Base-by-base conservation (phyloP, 1,140 invertebrate genomes). In the Drosophila ironensis region DNA sequence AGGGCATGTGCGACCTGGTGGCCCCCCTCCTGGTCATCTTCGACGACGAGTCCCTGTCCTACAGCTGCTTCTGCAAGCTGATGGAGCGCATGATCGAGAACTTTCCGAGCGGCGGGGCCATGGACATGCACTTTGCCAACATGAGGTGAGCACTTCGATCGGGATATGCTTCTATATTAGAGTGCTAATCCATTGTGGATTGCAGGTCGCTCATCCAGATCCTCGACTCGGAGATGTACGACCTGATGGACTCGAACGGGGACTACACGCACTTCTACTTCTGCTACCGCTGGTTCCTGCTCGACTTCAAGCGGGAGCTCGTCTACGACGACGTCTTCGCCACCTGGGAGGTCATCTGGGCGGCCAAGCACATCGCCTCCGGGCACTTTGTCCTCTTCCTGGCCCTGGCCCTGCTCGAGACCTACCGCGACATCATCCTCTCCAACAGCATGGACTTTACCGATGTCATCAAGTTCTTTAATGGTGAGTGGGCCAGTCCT, bases 231-330 rank as follows among this genome's bases (percentile, higher is more conserved):
- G 97, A 98, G 91, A 93, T 99, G 91, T 98, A 97, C 91, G 96
- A 98, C 70, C 91, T 98, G 75, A 98, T 98, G 95, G 96, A 98
- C 90, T 94, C 96, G 56, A 96, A 98, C 90, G 97, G 97, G 6
- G 98, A 99, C 90, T 98, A 97, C 90, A 98, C 97, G 9, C 97
- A 99, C 90, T 98, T 98, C 90, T 99, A 98, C 90, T 99, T 99
- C 91, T 98, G 97, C 89, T 99, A 99, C 90, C 94, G 97, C 45
- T 99, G 98, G 98, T 94, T 94, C 90, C 87, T 94, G 46, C 90
- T 94, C n/a, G 93, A 94, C 86, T 94, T 94, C 78, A 94, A 94
- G 78, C 76, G 93, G 91, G 98, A 99, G 91, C 91, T 99, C 54
- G 91, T 97, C 5, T 98, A 98, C 88, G 94, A 97, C 70, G 97